A percentile compares a stretch with the other conserved stretches of the same genome.
These are phyloP conservation scores for Pristionchus entomophagus DNA, from an alignment of 2,888 invertebrate genomes.

Conservation along the genomic window DNA sequence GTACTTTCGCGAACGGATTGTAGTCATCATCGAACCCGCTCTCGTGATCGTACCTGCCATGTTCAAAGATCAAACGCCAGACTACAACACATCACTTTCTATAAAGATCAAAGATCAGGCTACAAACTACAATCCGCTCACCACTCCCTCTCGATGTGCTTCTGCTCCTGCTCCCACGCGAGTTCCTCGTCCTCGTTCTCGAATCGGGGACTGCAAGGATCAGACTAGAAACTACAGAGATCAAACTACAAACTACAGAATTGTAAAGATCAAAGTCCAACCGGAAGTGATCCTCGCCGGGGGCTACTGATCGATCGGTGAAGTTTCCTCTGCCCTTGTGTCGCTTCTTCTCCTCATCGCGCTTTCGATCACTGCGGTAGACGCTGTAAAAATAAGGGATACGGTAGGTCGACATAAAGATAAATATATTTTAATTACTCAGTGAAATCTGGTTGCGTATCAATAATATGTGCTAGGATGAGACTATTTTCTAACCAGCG, in stretches of 20 bases:
- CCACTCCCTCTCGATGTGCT: conserved; percentile 92
- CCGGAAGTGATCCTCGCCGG: conserved; percentile 44
- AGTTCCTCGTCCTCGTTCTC: conserved; percentile 83
- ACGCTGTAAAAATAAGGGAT: conserved; percentile 54
- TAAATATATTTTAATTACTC: no score
- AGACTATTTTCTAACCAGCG: no score
- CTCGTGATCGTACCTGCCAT: conserved; percentile 86
- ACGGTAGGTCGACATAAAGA: background rate
- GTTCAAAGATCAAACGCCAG: background rate
- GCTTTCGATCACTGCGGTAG: conserved; percentile 66
- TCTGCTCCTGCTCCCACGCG: conserved; percentile 91
- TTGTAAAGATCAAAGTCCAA: background rate
- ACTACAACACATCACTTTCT: background rate
- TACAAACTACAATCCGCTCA: background rate
- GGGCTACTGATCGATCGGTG: conserved; percentile 53
- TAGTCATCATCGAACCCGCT: conserved; percentile 86
- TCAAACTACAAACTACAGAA: background rate
- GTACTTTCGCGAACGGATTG: conserved; percentile 86
- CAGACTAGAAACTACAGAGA: background rate
- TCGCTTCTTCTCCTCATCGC: conserved; percentile 53
- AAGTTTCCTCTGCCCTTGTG: conserved; percentile 53
- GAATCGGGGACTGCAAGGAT: conserved; percentile 62
- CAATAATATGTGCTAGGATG: no score
- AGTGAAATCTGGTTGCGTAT: no score
- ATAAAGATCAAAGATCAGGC: conserved; percentile 30